These are phyloP conservation scores for Natrix natrix DNA, from an alignment of 2,797 vertebrate genomes.

Conservation along the genomic window DNA sequence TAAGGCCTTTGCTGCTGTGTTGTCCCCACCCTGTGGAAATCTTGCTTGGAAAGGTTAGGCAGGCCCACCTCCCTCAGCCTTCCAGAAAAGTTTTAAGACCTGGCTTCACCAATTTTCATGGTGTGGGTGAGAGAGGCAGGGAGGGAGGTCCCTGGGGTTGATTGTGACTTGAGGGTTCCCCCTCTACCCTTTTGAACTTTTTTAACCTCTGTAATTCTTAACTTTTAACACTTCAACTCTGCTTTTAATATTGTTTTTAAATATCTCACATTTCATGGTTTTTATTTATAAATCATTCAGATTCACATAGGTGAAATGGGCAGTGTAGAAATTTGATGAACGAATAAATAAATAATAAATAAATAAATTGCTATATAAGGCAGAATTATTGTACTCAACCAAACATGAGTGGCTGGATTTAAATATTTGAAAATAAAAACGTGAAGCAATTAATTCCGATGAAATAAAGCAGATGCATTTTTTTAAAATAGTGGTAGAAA, in stretches of 20 bases:
- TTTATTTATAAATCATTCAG: not conserved
- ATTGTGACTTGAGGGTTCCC: not conserved
- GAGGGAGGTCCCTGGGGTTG: not conserved
- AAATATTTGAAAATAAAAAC: not conserved
- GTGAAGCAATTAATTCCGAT: not conserved
- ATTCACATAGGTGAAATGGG: not conserved
- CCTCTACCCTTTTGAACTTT: not conserved
- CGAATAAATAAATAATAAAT: not conserved
- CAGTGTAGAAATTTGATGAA: not conserved
- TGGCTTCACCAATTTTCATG: not conserved
- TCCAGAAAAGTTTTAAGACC: not conserved
- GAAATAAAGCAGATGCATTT: not conserved
- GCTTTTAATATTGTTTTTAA: not conserved
- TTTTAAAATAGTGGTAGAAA: slow-evolving; percentile 18
- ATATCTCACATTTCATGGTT: not conserved
- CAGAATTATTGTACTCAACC: not conserved
- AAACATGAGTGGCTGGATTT: not conserved
- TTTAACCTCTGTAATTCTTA: not conserved
- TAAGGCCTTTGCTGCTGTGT: not conserved
- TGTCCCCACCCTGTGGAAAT: not conserved
- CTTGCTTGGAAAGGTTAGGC: not conserved
- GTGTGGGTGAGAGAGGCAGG: too few relatives aligned
- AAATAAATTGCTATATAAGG: not conserved
- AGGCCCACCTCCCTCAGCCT: not conserved
- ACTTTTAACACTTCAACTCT: not conserved